These are phyloP conservation scores for Acanthiza pusilla DNA, from an alignment of 2,797 vertebrate genomes.

Conservation along the genomic window DNA sequence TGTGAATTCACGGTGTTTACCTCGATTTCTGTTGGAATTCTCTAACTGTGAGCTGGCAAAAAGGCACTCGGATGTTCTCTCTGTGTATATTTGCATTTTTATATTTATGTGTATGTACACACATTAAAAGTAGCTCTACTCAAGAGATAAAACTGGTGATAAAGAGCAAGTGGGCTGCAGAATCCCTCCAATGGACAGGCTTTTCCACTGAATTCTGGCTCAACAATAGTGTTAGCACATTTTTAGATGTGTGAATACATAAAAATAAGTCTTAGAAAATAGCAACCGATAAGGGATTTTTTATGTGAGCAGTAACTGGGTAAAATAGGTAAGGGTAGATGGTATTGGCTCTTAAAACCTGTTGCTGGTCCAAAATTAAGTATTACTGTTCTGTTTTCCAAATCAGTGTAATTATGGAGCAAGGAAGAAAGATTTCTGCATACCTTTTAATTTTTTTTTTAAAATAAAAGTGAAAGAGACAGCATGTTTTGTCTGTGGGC, in stretches of 20 bases:
- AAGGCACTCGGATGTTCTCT: neutral
- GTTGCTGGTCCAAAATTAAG: neutral
- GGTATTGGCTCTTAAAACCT: neutral
- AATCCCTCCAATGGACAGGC: neutral
- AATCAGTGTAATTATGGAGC: neutral
- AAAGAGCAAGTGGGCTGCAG: neutral
- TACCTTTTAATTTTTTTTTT: neutral
- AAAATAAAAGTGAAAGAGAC: neutral
- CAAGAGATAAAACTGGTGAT: neutral
- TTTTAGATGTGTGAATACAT: neutral
- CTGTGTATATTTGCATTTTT: neutral
- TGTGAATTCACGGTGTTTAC: neutral
- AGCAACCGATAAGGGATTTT: neutral
- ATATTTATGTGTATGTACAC: neutral
- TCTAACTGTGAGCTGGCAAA: neutral
- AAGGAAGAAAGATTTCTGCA: neutral
- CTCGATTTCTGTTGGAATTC: neutral
- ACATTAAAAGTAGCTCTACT: neutral
- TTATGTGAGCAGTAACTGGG: neutral
- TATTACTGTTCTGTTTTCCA: neutral
- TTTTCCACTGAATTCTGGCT: neutral
- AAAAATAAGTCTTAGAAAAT: neutral
- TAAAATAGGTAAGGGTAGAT: neutral
- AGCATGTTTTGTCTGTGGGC: neutral
- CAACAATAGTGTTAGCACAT: neutral